phyloP scores from a whole-genome alignment of 2,888 invertebrate genomes.

The Catotricha subobsoleta region DNA sequence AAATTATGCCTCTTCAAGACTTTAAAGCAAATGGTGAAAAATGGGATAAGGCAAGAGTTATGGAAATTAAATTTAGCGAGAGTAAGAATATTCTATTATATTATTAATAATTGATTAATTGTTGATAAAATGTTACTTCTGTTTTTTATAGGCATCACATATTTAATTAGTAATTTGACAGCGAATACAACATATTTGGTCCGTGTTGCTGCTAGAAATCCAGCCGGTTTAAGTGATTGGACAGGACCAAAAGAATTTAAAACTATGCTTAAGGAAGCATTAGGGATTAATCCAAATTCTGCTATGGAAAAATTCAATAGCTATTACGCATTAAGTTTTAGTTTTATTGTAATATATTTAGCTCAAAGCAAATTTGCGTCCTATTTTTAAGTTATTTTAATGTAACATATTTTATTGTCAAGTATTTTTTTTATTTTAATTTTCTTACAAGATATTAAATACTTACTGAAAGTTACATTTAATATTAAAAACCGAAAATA shows the following conservation, averaged over 20 bases:
- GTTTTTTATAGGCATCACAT: constrained; percentile 29
- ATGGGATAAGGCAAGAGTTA: constrained; percentile 27
- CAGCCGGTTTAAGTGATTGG: constrained; percentile 33
- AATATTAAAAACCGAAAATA: too few relatives aligned
- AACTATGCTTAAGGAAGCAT: constrained; percentile 23
- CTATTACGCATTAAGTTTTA: too few relatives aligned
- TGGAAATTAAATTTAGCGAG: constrained; percentile 26
- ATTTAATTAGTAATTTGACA: constrained; percentile 30
- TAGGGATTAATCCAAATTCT: background rate
- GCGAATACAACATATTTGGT: constrained; percentile 35
- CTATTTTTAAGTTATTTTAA: too few relatives aligned
- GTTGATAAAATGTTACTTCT: background rate
- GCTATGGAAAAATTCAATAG: too few relatives aligned
- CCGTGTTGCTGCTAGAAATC: constrained; percentile 35
- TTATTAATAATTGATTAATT: background rate
- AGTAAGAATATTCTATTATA: constrained; percentile 17
- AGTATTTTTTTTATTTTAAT: too few relatives aligned
- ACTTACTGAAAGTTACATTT: too few relatives aligned
- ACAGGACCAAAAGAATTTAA: constrained; percentile 23
- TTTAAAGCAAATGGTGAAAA: constrained; percentile 24
- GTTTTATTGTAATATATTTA: too few relatives aligned
- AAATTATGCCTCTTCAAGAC: constrained; percentile 24
- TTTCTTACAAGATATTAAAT: too few relatives aligned
- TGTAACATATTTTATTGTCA: too few relatives aligned
- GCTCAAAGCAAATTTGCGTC: too few relatives aligned